A percentile compares a stretch with the other conserved stretches of the same genome.
phyloP scores from a whole-genome alignment of 2,888 invertebrate genomes.

The Oxyscelio sp. region DNA sequence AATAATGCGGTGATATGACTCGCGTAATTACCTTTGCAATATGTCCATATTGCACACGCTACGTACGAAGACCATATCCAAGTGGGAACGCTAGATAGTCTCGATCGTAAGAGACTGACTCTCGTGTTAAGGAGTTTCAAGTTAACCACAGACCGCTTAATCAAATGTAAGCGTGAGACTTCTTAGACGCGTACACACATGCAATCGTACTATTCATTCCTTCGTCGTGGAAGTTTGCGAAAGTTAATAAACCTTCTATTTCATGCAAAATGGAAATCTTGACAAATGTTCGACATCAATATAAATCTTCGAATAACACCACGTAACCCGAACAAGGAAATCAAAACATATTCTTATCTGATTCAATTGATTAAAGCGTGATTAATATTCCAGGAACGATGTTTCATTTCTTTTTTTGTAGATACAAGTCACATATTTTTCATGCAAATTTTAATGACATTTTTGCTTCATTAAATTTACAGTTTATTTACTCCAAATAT shows the following conservation, averaged over 20 bases:
- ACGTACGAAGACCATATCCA: conserved; percentile 62
- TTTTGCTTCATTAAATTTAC: no score
- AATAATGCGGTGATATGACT: conserved; percentile 75
- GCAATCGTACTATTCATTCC: conserved; percentile 51
- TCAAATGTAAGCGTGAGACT: conserved; percentile 69
- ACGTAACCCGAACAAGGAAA: conserved; percentile 27
- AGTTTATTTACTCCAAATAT: no score
- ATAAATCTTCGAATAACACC: conserved; percentile 56
- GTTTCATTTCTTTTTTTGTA: conserved; percentile 1
- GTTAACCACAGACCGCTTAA: conserved; percentile 69
- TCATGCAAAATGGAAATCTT: conserved; percentile 68
- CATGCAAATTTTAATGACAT: not conserved
- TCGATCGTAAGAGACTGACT: conserved; percentile 58
- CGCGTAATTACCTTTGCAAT: conserved; percentile 77
- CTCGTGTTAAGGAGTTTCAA: conserved; percentile 58
- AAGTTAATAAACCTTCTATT: conserved; percentile 68
- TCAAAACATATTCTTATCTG: conserved; percentile 28
- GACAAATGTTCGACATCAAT: conserved; percentile 55
- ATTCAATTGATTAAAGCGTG: conserved; percentile 29
- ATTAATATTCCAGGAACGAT: conserved; percentile 14
- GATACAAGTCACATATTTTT: not conserved
- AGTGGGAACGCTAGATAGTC: conserved; percentile 61
- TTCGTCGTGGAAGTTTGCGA: conserved; percentile 38
- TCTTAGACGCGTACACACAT: conserved; percentile 50
- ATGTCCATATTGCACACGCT: conserved; percentile 71